Base-by-base conservation (phyloP, 2,113 vertebrate species). In the Stegastes partitus region DNA sequence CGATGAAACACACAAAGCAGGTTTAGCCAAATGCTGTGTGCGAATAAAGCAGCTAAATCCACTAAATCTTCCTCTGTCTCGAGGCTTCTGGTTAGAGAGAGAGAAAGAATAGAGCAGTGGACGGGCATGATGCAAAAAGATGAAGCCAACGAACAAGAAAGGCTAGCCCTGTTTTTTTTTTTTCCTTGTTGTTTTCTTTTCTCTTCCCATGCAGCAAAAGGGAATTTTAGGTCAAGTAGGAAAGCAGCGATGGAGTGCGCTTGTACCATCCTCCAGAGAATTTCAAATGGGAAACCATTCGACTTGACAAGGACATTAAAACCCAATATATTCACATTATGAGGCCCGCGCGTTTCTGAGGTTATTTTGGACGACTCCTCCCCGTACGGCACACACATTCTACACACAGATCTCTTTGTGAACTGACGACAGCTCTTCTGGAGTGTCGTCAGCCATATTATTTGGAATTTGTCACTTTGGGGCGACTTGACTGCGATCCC, bases 261-360 rank as follows among this genome's bases (percentile, higher is more conserved):
- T 82, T 70, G 59, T 55, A 49, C n/a, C 25, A 65, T 66, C 64
- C 87, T 69, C 68, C 57, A 44, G 84, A 89, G 80, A 58, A 71
- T 70, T 87, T 86, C 69, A 77, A 87, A 87, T 71, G 59, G 63
- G 85, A 87, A 81, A 77, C 77, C 78, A 83, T 77, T 72, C 7
- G n/a, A 72, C 66, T 87, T 83, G 91, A 90, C 89, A 91, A 77
- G 84, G 75, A 87, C 89, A 86, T 92, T 90, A 89, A 87, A 91
- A 83, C 77, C 57, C 85, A 90, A 89, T 90, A 71, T 81, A 77
- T 82, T 82, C 79, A 69, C 79, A 80, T 87, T 74, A 91, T 79
- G 74, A 85, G 42, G 66, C 23, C 55, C 1, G 12, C 22, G 61
- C 16, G 26, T 79, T 71, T 61, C 67, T 55, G 25, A 47, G 26